These are phyloP conservation scores for Neotragus pygmaeus DNA, from an alignment of 2,113 vertebrate species.

Conservation along the genomic window DNA sequence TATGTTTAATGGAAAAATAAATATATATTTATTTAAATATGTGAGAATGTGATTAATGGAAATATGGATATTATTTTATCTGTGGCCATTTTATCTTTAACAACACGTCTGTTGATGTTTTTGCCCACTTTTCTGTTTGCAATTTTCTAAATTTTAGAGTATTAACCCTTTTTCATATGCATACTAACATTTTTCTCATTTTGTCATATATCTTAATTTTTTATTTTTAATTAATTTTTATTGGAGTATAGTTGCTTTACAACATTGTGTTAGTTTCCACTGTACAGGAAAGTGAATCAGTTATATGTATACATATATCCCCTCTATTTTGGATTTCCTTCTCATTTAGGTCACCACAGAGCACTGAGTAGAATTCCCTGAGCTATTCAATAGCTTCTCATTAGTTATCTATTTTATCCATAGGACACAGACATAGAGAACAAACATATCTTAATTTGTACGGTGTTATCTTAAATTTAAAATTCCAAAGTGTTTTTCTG, in stretches of 20 bases:
- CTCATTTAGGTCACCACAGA: not conserved
- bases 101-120: not conserved
- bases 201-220: not conserved
- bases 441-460: not conserved
- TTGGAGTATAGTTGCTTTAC: not conserved
- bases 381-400: not conserved
- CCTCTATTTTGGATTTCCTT: not conserved
- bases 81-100: not conserved
- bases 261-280: accelerated
- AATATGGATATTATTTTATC: not conserved
- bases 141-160: not conserved
- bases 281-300: not conserved
- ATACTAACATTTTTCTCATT: not conserved
- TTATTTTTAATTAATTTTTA: not conserved
- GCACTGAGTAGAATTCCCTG: not conserved
- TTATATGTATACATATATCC: not conserved
- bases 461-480: not conserved
- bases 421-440: not conserved
- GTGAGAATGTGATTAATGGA: not conserved
- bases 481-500: not conserved
- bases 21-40: not conserved
- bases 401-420: not conserved
- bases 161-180: not conserved
- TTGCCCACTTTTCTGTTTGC: not conserved
- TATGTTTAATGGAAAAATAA: not conserved